Evolutionary conservation across 2,113 vertebrate genomes (phyloP), one percentile per base, ranked within the genome.

Genomic region (Empidonax traillii): DNA sequence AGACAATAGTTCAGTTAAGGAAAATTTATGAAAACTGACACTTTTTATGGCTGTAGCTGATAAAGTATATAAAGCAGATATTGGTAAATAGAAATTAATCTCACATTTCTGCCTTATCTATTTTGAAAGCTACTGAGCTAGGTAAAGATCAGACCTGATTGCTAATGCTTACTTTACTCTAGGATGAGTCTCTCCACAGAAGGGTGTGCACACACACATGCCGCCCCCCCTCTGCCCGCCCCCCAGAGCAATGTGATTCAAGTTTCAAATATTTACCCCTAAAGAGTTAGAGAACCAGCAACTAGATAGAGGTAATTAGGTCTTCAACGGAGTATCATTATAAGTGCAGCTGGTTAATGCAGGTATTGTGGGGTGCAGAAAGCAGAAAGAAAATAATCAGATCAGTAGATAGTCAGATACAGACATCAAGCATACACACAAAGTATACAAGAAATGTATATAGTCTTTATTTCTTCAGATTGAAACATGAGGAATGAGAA

Each of bases 251-350:
- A 28, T 21, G 17, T 35, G 51, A 93, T 81, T 91, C 52, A 81
- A 72, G 20, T 87, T 87, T 79, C 19, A 47, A 30, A n/a, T 78
- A 96, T 94, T 95, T 96, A 75, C 24, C 76, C 56, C 52, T 49
- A 73, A 94, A 93, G 7, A 53, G 35, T 53, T 30, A 46, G 46
- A 88, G 68, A 69, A 91, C 47, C 41, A 89, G 55, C 43, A 83
- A 66, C 62, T 49, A 66, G 39, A 61, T 7, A 14, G n/a, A 77
- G 11, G 27, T 53, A 94, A 90, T 90, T 81, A 93, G 73, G 63
- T 84, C 56, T 85, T 95, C 67, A 84, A 23, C 28, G 78, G 47
- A 68, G 4, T 37, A 37, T 65, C 49, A 72, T 66, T 88, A 28
- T 15, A 88, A 84, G 25, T 44, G 8, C 39, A 72, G 52, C 55